These are phyloP conservation scores for Paramuricea clavata DNA, from an alignment of 92 coral and sea anemone species.

Conservation along the genomic window DNA sequence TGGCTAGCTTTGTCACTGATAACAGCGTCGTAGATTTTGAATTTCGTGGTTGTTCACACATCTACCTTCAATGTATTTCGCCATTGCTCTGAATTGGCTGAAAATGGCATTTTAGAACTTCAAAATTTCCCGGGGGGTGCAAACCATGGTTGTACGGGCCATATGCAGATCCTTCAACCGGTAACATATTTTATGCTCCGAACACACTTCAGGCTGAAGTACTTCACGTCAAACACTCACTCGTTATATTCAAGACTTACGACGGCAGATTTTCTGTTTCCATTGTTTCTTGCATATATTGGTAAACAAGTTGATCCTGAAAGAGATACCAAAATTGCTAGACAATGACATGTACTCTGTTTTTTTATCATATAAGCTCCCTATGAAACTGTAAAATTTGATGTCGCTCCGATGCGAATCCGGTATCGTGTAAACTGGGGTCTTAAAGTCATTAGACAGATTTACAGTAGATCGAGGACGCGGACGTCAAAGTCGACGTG, in stretches of 20 bases:
- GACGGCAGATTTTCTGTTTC: conserved; percentile 57
- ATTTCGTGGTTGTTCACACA: too few species aligned
- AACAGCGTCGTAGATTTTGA: too few species aligned
- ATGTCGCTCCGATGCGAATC: too few species aligned
- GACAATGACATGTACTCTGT: not conserved
- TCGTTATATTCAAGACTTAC: not conserved
- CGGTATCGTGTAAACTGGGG: too few species aligned
- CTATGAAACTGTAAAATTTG: not conserved
- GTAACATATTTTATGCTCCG: not conserved
- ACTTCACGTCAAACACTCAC: not conserved
- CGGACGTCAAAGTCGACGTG: too few species aligned
- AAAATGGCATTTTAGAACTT: too few species aligned
- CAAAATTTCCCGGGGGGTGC: not conserved
- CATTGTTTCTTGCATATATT: conserved; percentile 59
- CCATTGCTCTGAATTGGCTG: not conserved
- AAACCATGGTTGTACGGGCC: not conserved
- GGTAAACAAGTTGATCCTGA: conserved; percentile 85
- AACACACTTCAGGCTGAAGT: not conserved
- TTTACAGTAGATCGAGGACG: too few species aligned
- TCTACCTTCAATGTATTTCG: not conserved
- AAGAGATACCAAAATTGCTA: conserved; percentile 23
- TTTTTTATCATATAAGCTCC: not conserved
- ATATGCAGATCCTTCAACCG: not conserved
- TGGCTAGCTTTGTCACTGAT: too few species aligned
- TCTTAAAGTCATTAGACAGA: too few species aligned